Evolutionary conservation across 1,140 invertebrate species (phyloP), one percentile per base, ranked within the genome.

Genomic region (Teleopsis dalmanni): DNA sequence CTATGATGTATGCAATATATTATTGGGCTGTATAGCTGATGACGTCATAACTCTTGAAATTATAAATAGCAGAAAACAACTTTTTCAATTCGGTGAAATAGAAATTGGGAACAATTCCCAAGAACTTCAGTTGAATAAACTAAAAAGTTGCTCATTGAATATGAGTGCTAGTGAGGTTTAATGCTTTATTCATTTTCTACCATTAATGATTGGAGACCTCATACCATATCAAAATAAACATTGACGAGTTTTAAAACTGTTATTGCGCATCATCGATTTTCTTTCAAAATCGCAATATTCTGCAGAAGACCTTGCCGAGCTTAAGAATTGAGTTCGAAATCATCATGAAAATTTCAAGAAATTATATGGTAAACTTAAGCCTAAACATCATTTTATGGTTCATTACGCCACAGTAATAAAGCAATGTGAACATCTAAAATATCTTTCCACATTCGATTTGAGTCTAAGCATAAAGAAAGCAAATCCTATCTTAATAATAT

Each of bases 1-100:
- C 27, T 68, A 65, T 47, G 60, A 66, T 52, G 53, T 73, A 26
- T 56, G 51, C 22, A 42, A 55, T 42, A 53, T 69, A 47, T 45
- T 72, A 33, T 37, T 64, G 45, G 14, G 57, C 22, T 61, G 66
- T 34, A 65, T 65, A 47, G 23, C 48, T 31, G 40, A 48, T 22
- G 48, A 52, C 13, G 19, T 44, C 18, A 10, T 51, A 16, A 11
- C 48, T 42, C 50, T 29, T 36, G 27, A 55, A 33, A 33, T 22
- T 48, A 35, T 53, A 31, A 44, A 51, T 25, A 40, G 16, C 31
- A 27, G 44, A 36, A 38, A 60, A 59, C 42, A 55, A 60, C 43
- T 56, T 45, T 57, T 71, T 67, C 47, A 56, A 46, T 46, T 46
- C 62, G 48, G 52, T 23, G 35, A 46, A 46, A 46, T 34, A 11